Conservation (phyloP, 2,797 vertebrate species). For the Poeciliopsis gracilis region DNA sequence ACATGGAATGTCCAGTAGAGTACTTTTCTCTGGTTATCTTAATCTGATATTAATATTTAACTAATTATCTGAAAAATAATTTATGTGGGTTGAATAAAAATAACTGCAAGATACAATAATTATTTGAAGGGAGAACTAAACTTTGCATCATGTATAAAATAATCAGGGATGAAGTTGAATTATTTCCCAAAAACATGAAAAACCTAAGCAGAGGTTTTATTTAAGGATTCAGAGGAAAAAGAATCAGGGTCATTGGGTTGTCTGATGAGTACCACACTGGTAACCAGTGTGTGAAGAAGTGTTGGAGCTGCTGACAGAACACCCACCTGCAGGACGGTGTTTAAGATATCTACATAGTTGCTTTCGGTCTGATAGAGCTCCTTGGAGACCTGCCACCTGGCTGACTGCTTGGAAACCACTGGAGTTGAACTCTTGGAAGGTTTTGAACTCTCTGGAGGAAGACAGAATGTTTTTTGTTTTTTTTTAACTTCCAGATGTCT, state of each 20-base stretch:
- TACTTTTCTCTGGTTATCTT: no score
- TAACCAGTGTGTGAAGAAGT: constrained; percentile 15
- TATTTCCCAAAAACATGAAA: background rate
- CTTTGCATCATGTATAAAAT: background rate
- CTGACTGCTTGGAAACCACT: constrained; percentile 89
- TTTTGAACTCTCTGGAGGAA: constrained; percentile 77
- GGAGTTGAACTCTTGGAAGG: constrained; percentile 89
- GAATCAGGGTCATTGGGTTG: constrained; percentile 46
- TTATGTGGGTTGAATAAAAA: no score
- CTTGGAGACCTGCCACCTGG: constrained; percentile 98
- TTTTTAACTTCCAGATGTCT: background rate
- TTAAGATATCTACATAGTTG: constrained; percentile 97
- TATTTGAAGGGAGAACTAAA: no score
- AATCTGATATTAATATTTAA: no score
- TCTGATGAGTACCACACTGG: background rate
- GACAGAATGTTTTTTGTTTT: no score
- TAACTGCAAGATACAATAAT: no score
- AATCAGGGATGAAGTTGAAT: background rate
- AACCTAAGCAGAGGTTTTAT: background rate
- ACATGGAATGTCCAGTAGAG: no score
- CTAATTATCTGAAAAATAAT: no score
- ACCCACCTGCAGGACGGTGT: constrained; percentile 91
- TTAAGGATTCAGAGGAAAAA: background rate
- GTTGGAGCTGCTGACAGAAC: constrained; percentile 10
- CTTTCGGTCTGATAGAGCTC: constrained; percentile 98